Conservation (phyloP, 2,113 vertebrate genomes). For the Rhinichthys klamathensis region DNA sequence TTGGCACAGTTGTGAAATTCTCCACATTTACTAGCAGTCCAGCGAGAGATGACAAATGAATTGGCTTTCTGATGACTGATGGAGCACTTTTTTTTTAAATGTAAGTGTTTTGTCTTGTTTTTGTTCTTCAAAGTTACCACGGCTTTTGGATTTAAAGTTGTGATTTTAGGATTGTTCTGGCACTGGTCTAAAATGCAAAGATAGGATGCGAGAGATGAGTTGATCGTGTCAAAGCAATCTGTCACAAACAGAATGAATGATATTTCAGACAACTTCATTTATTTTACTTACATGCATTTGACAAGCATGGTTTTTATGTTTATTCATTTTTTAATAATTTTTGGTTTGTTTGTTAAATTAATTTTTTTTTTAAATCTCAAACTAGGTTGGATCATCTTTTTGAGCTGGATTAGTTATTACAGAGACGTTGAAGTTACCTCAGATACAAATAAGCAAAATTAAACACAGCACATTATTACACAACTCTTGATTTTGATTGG, state of each 20-base stretch:
- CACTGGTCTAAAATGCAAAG: conserved; percentile 32
- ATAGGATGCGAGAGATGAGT: conserved; percentile 40
- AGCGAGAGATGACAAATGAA: neutral
- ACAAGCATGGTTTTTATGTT: conserved; percentile 1
- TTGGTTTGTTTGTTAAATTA: too few relatives aligned
- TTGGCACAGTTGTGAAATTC: neutral
- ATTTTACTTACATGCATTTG: neutral
- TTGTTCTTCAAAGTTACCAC: conserved; percentile 14
- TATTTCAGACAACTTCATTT: neutral
- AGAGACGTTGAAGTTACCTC: too few relatives aligned
- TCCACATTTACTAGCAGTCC: conserved; percentile 5
- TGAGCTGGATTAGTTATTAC: too few relatives aligned
- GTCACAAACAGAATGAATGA: neutral
- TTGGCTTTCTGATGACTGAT: conserved; percentile 22
- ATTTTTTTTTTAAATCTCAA: too few relatives aligned
- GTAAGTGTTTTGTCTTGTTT: neutral
- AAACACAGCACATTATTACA: neutral
- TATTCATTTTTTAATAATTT: neutral
- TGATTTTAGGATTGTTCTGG: conserved; percentile 37
- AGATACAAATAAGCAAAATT: too few relatives aligned
- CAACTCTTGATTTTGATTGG: too few relatives aligned
- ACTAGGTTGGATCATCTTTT: too few relatives aligned
- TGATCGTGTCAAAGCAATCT: conserved; percentile 36
- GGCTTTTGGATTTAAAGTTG: neutral
- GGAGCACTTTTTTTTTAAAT: conserved; percentile 9